Evolutionary conservation across 2,888 invertebrate genomes (phyloP).

Genomic region (Dicyrtoma fusca): DNA sequence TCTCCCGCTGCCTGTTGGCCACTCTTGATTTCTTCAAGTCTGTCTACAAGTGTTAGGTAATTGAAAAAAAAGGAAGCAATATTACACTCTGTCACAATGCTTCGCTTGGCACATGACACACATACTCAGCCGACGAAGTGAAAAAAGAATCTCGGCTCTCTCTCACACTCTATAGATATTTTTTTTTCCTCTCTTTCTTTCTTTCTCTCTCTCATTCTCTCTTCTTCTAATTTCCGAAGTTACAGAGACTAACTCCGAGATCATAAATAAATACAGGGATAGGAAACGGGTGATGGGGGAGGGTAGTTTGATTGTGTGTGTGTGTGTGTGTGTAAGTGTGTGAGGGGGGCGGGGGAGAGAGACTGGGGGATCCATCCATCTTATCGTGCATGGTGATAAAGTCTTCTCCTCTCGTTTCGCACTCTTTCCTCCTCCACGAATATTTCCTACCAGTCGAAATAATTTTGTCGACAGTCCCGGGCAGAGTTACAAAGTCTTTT

Average conservation of each 20-base stretch:
- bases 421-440: constrained; percentile 7
- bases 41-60: too few relatives aligned
- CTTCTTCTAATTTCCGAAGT: constrained; percentile 27
- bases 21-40: too few relatives aligned
- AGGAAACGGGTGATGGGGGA: constrained; percentile 6
- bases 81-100: too few relatives aligned
- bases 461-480: constrained; percentile 55
- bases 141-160: background rate
- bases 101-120: too few relatives aligned
- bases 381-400: constrained; percentile 14
- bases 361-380: constrained; percentile 27
- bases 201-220: background rate
- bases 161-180: background rate
- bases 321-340: background rate
- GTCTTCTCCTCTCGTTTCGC: constrained; percentile 9
- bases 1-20: too few relatives aligned
- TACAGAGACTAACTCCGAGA: constrained; percentile 31
- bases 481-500: constrained; percentile 57
- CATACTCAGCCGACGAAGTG: too few relatives aligned
- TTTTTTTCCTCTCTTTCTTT: background rate
- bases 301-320: background rate
- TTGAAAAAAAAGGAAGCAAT: too few relatives aligned
- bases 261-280: constrained; percentile 36
- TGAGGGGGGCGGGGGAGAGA: constrained; percentile 1
- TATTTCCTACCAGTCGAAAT: constrained; percentile 57